Evolutionary conservation across 2,797 vertebrate genomes (phyloP), one percentile per base, ranked within the genome.

Genomic region (Cygnus olor): DNA sequence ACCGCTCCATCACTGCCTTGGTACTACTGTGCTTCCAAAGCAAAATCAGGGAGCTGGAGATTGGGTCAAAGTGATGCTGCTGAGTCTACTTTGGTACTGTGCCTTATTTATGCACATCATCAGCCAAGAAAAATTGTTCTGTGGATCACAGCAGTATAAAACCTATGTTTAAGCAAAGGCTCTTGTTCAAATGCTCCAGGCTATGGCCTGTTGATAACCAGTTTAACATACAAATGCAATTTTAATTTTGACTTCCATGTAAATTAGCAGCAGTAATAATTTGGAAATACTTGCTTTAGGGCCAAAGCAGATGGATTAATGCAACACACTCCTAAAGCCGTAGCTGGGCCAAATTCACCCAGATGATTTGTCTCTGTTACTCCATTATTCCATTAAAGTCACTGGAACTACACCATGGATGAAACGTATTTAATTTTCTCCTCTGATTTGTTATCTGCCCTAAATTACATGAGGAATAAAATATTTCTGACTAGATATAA

Each of bases 121-220:
- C 3, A 1, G 6, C 17, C 34, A 56, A 20, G 32, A 84, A 34
- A 11, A 1, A 0, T 5, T 44, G 58, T 56, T 53, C 36, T 18
- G 54, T 53, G 47, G 28, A 53, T 13, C 63, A 40, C 24, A 53
- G n/a, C 32, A 30, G 8, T 36, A 8, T 17, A 42, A 73, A 89
- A 36, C 13, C 14, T 44, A 11, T 3, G 27, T 10, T 49, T 44
- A 66, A 30, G 25, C 42, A 69, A 14, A 32, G 53, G 44, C 22
- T 60, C 2, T 42, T 57, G 15, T 58, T 69, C 34, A 19, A n/a
- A 25, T 60, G 54, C 24, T 60, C 14, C 69, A 49, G 24, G 22
- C 25, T 42, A 6, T 22, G 15, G 20, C 30, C 38, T 88, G 17
- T 49, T 74, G 63, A 34, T 65, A 27, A 65, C 28, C 63, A 44